These are phyloP conservation scores for Epinephelus moara DNA, from an alignment of 2,113 vertebrate genomes.

Conservation along the genomic window DNA sequence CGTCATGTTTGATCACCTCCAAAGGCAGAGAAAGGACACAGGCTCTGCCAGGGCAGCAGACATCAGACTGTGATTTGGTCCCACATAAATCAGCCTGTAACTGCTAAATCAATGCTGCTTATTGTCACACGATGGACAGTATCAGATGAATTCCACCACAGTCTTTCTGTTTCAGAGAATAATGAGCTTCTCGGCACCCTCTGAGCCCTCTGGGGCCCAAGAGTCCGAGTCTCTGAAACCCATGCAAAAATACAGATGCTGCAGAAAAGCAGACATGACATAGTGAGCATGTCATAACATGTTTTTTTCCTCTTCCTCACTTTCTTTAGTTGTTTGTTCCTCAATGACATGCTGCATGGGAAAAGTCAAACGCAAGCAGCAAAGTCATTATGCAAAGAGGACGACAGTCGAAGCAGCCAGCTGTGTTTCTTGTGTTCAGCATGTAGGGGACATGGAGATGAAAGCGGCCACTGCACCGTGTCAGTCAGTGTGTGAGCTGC, in stretches of 20 bases:
- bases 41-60: constrained; percentile 30
- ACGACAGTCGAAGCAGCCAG: constrained; percentile 14
- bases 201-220: background rate
- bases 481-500: background rate
- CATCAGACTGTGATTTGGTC: constrained; percentile 48
- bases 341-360: background rate
- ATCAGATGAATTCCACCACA: constrained; percentile 51
- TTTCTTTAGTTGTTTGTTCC: constrained; percentile 13
- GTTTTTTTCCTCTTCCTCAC: background rate
- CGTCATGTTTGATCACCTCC: constrained; percentile 21
- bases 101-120: constrained; percentile 76
- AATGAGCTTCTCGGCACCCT: background rate
- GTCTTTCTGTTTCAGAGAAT: constrained; percentile 37
- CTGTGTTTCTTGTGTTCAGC: constrained; percentile 23
- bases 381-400: background rate
- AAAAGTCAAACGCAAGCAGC: background rate
- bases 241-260: constrained; percentile 7
- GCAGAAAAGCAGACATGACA: background rate
- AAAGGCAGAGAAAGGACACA: constrained; percentile 49
- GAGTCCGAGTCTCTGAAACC: background rate
- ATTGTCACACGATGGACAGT: constrained; percentile 70
- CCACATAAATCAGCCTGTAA: constrained; percentile 72
- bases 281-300: background rate
- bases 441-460: background rate
- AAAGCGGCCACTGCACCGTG: background rate